phyloP scores from a whole-genome alignment of 92 coral and sea anemone species.

The Virgularia gustaviana region DNA sequence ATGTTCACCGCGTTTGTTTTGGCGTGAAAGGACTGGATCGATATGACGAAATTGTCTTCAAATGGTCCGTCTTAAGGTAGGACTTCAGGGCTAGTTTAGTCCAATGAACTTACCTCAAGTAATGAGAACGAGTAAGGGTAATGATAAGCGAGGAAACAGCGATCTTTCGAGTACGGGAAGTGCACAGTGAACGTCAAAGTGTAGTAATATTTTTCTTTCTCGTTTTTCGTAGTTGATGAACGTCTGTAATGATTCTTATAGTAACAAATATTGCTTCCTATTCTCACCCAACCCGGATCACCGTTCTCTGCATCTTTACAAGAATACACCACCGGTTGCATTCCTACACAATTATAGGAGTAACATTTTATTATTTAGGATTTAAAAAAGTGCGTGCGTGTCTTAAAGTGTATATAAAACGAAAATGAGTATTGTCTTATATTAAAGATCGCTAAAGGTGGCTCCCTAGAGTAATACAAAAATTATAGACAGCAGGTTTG shows the following conservation, averaged over 20 bases:
- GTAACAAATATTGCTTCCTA: constrained; percentile 79
- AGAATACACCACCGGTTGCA: constrained; percentile 95
- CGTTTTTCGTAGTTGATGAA: constrained; percentile 59
- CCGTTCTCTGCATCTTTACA: constrained; percentile 80
- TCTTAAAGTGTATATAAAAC: too few species aligned
- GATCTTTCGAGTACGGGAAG: constrained; percentile 78
- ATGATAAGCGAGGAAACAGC: constrained; percentile 93
- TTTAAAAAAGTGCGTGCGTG: too few species aligned
- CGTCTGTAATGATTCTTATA: constrained; percentile 86
- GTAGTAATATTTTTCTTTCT: constrained; percentile 80
- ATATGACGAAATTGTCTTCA: too few species aligned
- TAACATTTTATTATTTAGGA: background rate
- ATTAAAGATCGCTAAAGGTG: too few species aligned
- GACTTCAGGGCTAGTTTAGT: too few species aligned
- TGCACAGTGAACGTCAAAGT: constrained; percentile 84
- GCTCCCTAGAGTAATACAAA: too few species aligned
- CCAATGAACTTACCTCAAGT: constrained; percentile 66
- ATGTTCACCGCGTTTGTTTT: too few species aligned
- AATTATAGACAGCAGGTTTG: too few species aligned
- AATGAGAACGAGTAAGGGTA: constrained; percentile 93
- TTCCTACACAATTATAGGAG: constrained; percentile 48
- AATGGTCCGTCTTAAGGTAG: too few species aligned
- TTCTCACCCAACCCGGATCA: constrained; percentile 88
- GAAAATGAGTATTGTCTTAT: too few species aligned
- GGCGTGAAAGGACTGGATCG: too few species aligned